Base-by-base conservation (phyloP, 2,888 invertebrate genomes). In the Nomada flava region DNA sequence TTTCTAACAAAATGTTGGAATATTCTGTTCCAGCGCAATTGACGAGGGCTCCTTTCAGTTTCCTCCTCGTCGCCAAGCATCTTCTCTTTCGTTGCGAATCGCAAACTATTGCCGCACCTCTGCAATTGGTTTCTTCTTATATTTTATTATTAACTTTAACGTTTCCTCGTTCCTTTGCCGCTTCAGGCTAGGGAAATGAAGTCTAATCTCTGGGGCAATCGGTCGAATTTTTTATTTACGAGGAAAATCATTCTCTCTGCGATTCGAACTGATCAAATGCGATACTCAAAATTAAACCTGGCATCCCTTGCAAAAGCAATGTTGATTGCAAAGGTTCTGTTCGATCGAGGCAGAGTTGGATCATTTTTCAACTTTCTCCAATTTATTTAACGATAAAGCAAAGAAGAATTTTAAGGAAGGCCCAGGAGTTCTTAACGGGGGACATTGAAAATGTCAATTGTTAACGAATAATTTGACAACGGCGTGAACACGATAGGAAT, bases 401-500 rank as follows among this genome's bases (percentile, higher is more conserved):
- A 36, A 36, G 36, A 36, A 36, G 36, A 36, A 36, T 36, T 7
- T 36, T 36, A 36, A 29, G 29, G 29, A 29, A 29, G 5, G 29
- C 29, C 29, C 29, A 29, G 29, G 29, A 29, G 29, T 7, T 29
- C 0, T 29, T 29, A 47, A 23, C 20, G 10, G 53, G 53, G 9
- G 53, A n/a, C n/a, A 57, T 23, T 53, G 7, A 20, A 62, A 62
- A 7, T 23, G 52, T 55, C 60, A 47, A 50, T 59, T n/a, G 42
- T 63, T 26, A 26, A 64, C 72, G 73, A 63, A 74, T 63, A 70
- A 72, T 68, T 62, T 76, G 63, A 68, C 68, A 65, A 74, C 57
- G 70, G 36, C 63, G 57, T 77, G 86, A 59, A 67, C 83, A 44
- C 75, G 85, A 76, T 83, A 52, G 52, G 76, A 64, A 44, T 29